phyloP scores from a whole-genome alignment of 2,888 invertebrate species.

The Synanthedon myopaeformis region DNA sequence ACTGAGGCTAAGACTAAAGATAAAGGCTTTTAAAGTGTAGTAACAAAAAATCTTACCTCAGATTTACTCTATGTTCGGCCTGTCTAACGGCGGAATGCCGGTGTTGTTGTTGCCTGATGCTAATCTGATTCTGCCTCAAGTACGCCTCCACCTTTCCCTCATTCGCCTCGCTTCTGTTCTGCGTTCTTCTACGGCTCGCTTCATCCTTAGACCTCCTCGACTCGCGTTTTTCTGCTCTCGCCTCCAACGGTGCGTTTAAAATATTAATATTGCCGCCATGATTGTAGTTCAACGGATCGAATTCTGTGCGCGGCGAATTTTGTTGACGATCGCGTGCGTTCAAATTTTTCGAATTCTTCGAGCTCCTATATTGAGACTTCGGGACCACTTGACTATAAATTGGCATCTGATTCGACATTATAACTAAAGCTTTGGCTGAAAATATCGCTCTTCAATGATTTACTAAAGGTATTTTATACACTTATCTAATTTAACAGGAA shows the following conservation, averaged over 20 bases:
- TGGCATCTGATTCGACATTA: constrained; percentile 63
- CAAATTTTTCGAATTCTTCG: constrained; percentile 27
- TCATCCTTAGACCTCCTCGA: constrained; percentile 31
- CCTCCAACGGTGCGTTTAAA: constrained; percentile 29
- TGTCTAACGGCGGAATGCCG: constrained; percentile 59
- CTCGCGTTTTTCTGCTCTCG: constrained; percentile 37
- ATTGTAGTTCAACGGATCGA: constrained; percentile 76
- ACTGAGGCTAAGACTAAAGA: too few species aligned
- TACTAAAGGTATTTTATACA: constrained; percentile 10
- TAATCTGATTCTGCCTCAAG: constrained; percentile 59
- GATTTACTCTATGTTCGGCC: constrained; percentile 61
- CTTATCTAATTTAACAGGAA: constrained; percentile 15
- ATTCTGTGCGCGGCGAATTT: constrained; percentile 56
- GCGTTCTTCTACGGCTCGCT: constrained; percentile 27
- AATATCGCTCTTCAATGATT: constrained; percentile 17
- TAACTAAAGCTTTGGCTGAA: constrained; percentile 21
- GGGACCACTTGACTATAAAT: constrained; percentile 66
- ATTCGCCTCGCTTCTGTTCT: constrained; percentile 29
- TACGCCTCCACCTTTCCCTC: constrained; percentile 64
- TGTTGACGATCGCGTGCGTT: constrained; percentile 23
- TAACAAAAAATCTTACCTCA: constrained; percentile 31
- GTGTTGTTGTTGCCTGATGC: constrained; percentile 60
- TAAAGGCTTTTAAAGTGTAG: too few species aligned
- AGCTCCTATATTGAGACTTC: constrained; percentile 42
- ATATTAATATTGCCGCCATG: constrained; percentile 57